Percentiles rank a stretch among this genome's conserved stretches.
Evolutionary conservation across 2,113 vertebrate species (phyloP).

Genomic region (Ictalurus furcatus): DNA sequence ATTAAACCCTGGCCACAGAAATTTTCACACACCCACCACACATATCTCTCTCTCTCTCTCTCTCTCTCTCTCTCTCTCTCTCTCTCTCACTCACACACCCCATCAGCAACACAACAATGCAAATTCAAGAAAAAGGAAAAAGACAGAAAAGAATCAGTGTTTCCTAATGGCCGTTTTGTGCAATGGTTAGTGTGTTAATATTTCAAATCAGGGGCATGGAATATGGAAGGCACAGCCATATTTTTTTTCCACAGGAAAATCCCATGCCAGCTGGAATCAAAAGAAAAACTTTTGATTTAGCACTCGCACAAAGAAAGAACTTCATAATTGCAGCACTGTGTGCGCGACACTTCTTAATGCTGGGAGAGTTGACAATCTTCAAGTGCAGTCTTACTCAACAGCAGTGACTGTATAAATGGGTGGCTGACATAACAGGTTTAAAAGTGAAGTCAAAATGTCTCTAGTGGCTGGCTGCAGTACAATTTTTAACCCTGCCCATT

Average conservation of each 20-base stretch:
- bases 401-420: not conserved
- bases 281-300: constrained; percentile 43
- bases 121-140: not conserved
- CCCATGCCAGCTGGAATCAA: constrained; percentile 35
- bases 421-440: not conserved
- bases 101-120: too few relatives aligned
- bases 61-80: not conserved
- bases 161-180: not conserved
- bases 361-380: too few relatives aligned
- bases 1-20: constrained; percentile 3
- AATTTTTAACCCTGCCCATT: not conserved
- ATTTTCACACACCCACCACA: not conserved
- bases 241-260: constrained; percentile 21
- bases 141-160: not conserved
- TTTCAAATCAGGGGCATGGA: constrained; percentile 51
- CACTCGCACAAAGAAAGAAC: constrained; percentile 47
- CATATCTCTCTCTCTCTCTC: not conserved
- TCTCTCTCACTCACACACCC: not conserved
- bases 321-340: constrained; percentile 30
- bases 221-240: constrained; percentile 22
- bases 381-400: not conserved
- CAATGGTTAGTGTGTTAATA: constrained; percentile 55
- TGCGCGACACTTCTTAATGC: not conserved
- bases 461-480: not conserved
- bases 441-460: not conserved